Evolutionary conservation across 2,888 invertebrate species (phyloP), one percentile per base, ranked within the genome.

Genomic region (Lithosia quadra): DNA sequence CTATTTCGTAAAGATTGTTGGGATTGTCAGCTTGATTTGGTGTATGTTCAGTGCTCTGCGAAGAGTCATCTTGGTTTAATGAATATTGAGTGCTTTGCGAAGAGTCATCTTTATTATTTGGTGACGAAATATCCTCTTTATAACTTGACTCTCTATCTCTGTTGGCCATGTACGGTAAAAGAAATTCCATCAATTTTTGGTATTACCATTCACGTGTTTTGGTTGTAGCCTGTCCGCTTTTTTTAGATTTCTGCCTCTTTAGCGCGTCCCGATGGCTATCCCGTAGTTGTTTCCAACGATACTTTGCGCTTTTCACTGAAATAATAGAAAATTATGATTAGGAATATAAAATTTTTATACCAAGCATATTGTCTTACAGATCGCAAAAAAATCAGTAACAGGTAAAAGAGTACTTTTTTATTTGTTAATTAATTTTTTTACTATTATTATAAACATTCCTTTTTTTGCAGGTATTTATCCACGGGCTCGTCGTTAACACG

Each of bases 391-490:
- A 68, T 68, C 63, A 68, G 66, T 60, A 67, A 72, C 66, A 61
- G 64, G 63, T 63, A 66, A 72, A n/a, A 72, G 28, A 28, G 57
- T 57, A 57, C 28, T 28, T 28, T 28, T 28, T 57, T 24, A 22
- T 58, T 59, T 60, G 22, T 65, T 28, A 55, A 63, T 34, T 22
- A 63, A 56, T 33, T 34, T 36, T 63, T 34, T 34, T 58, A 57
- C 39, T 64, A 53, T 66, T 58, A 39, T 39, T 39, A 39, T 39
- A 39, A 39, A 39, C 39, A 39, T 39, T 39, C 39, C 39, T 39
- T 57, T 64, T 71, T 71, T 73, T 71, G 21, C 69, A 76, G 76
- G 65, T 74, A 76, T 74, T 76, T 74, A 72, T 63, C 76, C 57
- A 74, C 72, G 34, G 71, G 73, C 43, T 56, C 28, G 43, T 69